These are phyloP conservation scores for Lepisosteus oculatus DNA, from an alignment of 2,113 vertebrate species.

Conservation along the genomic window DNA sequence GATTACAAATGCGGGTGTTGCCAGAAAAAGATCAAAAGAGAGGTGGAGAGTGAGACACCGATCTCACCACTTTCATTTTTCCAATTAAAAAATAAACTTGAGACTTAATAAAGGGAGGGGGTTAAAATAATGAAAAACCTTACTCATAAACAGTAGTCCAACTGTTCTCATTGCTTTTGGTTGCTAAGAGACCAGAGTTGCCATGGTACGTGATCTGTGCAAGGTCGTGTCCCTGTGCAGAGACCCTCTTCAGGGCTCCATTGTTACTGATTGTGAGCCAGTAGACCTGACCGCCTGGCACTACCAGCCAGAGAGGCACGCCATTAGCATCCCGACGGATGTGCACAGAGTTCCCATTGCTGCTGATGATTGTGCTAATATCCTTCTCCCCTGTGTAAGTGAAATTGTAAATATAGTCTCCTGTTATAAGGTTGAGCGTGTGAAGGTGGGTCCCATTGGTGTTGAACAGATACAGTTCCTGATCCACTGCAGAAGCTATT, in stretches of 20 bases:
- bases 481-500: slow-evolving; percentile 87
- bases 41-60: no score
- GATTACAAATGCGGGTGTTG: not conserved
- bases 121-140: slow-evolving; percentile 44
- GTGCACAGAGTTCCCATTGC: slow-evolving; percentile 77
- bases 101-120: no score
- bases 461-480: slow-evolving; percentile 92
- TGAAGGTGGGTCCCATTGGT: slow-evolving; percentile 87
- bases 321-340: slow-evolving; percentile 83
- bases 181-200: slow-evolving; percentile 87
- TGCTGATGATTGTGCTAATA: slow-evolving; percentile 70
- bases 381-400: slow-evolving; percentile 80
- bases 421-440: slow-evolving; percentile 90
- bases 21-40: no score
- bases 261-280: slow-evolving; percentile 94
- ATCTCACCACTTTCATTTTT: no score
- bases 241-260: slow-evolving; percentile 87
- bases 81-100: no score
- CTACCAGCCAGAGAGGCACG: slow-evolving; percentile 87
- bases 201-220: slow-evolving; percentile 93
- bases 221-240: slow-evolving; percentile 90
- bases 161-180: slow-evolving; percentile 93
- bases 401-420: slow-evolving; percentile 92
- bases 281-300: slow-evolving; percentile 88
- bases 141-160: slow-evolving; percentile 97